Base-by-base conservation (phyloP, 2,888 invertebrate species). In the Ceramica pisi region DNA sequence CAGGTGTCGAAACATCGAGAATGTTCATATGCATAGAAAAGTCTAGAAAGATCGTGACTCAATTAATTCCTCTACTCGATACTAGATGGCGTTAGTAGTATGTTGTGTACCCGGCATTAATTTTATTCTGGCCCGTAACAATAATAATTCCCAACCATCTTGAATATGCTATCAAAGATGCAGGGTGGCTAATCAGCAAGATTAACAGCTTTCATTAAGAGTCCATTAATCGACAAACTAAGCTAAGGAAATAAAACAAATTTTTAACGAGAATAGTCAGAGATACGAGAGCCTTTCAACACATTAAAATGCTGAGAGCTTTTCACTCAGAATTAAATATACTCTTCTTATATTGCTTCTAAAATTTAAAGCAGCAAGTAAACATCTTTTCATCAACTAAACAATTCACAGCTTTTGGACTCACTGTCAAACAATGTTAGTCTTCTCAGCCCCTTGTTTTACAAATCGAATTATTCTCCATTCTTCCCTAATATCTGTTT, bases 401-500 rank as follows among this genome's bases (percentile, higher is more conserved):
- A 60, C 38, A 66, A 59, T 67, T 67, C 65, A 38, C 61, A 67
- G 64, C 71, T 65, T 77, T 65, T 69, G 71, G 62, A 67, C 56
- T 78, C 68, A 59, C 67, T 61, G 75, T 73, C 75, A 67, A 61
- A 65, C 61, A 71, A 51, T 56, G 57, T 71, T 55, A 68, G 68
- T 62, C 61, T 56, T 55, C 69, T 31, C 38, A 46, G 56, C 46
- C 51, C 23, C 71, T 73, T 78, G 71, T 83, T 70, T 78, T 60
- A 76, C 69, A 79, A 82, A 83, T 76, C 79, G 79, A 83, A 83
- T 82, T 79, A 79, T 67, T 76, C 71, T 19, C 61, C 23, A 74
- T 83, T 83, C 84, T 69, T 75, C 72, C 61, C 31, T 76, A 67
- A 83, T 67, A 78, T 76, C 82, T 83, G 84, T 38, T 79, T 71